A percentile compares a stretch with the other conserved stretches of the same genome.
These are phyloP conservation scores for Turdus rufiventris DNA, from an alignment of 2,113 vertebrate genomes.

Conservation along the genomic window DNA sequence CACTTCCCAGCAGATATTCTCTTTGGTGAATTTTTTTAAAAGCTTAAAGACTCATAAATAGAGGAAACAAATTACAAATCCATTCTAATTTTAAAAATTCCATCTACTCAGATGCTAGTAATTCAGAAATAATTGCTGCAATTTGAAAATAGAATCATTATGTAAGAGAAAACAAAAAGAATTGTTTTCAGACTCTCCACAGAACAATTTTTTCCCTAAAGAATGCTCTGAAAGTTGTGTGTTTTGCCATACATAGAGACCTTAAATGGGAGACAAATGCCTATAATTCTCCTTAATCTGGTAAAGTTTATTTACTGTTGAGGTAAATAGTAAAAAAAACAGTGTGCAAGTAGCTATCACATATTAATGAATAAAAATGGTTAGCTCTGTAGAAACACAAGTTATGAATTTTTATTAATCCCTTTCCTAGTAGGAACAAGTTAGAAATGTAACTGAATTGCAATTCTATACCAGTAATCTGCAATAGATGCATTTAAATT, in stretches of 20 bases:
- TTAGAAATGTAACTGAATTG: not conserved
- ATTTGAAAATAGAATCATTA: not conserved
- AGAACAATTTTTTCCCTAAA: not conserved
- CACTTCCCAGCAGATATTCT: not conserved
- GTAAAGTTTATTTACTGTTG: not conserved
- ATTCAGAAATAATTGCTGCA: not conserved
- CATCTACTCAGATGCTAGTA: not conserved
- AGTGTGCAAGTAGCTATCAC: constrained; percentile 29
- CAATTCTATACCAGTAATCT: not conserved
- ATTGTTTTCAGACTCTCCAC: not conserved
- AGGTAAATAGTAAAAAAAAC: not conserved
- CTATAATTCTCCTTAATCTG: not conserved
- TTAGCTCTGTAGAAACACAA: not conserved
- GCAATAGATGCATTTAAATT: not conserved
- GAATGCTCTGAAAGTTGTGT: not conserved
- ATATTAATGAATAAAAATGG: constrained; percentile 13
- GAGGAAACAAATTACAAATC: not conserved
- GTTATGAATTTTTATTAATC: not conserved
- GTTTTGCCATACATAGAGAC: not conserved
- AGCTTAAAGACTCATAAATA: not conserved
- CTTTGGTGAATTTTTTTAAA: not conserved
- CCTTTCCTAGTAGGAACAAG: not conserved
- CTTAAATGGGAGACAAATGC: not conserved
- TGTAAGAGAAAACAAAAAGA: not conserved
- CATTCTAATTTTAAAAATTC: not conserved